These are phyloP conservation scores for Acropora tenuis DNA, from an alignment of 64 coral and sea anemone genomes.

Conservation along the genomic window DNA sequence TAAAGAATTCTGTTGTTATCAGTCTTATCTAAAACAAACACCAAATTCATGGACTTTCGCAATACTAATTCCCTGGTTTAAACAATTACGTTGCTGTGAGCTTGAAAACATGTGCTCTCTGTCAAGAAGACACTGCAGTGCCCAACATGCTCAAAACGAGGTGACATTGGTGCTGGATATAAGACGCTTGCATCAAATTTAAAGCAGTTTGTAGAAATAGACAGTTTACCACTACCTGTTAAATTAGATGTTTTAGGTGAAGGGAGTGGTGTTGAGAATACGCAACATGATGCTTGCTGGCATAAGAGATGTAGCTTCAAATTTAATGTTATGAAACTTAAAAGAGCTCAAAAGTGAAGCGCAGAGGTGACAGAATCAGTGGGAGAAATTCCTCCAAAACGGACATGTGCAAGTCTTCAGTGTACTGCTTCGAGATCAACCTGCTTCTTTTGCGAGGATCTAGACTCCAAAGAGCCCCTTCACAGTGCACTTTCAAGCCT, in stretches of 20 bases:
- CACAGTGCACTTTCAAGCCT: constrained; percentile 59
- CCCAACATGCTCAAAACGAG: constrained; percentile 51
- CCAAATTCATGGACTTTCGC: too few species aligned
- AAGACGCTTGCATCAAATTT: constrained; percentile 49
- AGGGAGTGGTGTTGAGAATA: constrained; percentile 46
- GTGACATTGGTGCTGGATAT: constrained; percentile 40
- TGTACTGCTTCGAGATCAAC: constrained; percentile 20
- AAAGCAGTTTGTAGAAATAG: constrained; percentile 51
- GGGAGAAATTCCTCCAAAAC: constrained; percentile 37
- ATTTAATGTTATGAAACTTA: constrained; percentile 68
- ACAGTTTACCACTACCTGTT: constrained; percentile 16
- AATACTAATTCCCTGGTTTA: too few species aligned
- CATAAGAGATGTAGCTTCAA: constrained; percentile 61
- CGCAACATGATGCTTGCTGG: constrained; percentile 54
- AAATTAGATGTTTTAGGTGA: constrained; percentile 19
- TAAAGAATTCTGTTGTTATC: too few species aligned
- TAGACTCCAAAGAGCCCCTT: constrained; percentile 55
- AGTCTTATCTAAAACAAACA: too few species aligned
- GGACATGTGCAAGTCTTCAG: constrained; percentile 45
- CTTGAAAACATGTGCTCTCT: constrained; percentile 39
- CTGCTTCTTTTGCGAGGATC: constrained; percentile 59
- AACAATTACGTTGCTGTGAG: too few species aligned
- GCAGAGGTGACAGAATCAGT: constrained; percentile 5
- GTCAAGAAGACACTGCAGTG: constrained; percentile 45
- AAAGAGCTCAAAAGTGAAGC: constrained; percentile 55